phyloP scores from a whole-genome alignment of 2,888 invertebrate genomes.

The Eilema sororculum region DNA sequence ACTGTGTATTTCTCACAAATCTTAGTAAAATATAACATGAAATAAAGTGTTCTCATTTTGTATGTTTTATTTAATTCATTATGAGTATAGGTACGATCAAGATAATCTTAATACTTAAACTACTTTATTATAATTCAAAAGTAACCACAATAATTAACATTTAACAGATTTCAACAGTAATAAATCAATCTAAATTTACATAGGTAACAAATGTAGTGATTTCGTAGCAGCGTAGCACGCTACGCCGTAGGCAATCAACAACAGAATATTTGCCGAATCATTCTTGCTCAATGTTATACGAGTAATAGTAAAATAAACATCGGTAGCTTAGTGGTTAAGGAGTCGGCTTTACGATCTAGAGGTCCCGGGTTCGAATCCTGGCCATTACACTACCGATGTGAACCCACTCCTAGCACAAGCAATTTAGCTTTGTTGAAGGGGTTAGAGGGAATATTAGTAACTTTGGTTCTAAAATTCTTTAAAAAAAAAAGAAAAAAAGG shows the following conservation, averaged over 20 bases:
- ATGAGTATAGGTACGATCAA: neutral
- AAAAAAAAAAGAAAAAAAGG: too few species aligned
- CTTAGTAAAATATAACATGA: too few species aligned
- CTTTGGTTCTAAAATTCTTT: too few species aligned
- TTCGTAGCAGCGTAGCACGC: conserved; percentile 48
- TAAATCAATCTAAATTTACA: conserved; percentile 15
- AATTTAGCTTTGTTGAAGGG: too few species aligned
- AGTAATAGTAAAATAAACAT: neutral
- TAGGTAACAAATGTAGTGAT: conserved; percentile 35
- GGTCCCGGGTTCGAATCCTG: too few species aligned
- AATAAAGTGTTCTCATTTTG: neutral
- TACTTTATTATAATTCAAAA: conserved; percentile 8
- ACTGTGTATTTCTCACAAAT: too few species aligned
- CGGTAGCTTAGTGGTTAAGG: too few species aligned
- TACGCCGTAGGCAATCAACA: conserved; percentile 58
- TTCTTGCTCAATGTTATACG: neutral
- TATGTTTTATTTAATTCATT: neutral
- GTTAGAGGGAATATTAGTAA: too few species aligned
- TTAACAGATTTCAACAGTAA: conserved; percentile 21
- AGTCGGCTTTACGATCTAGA: too few species aligned
- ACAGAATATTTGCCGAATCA: neutral
- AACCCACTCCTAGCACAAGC: too few species aligned
- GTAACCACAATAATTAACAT: conserved; percentile 22
- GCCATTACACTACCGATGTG: too few species aligned
- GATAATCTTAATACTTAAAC: neutral